Percentiles rank a stretch among this genome's conserved stretches.
phyloP scores from a whole-genome alignment of 2,113 vertebrate genomes.

The Emberiza fucata region DNA sequence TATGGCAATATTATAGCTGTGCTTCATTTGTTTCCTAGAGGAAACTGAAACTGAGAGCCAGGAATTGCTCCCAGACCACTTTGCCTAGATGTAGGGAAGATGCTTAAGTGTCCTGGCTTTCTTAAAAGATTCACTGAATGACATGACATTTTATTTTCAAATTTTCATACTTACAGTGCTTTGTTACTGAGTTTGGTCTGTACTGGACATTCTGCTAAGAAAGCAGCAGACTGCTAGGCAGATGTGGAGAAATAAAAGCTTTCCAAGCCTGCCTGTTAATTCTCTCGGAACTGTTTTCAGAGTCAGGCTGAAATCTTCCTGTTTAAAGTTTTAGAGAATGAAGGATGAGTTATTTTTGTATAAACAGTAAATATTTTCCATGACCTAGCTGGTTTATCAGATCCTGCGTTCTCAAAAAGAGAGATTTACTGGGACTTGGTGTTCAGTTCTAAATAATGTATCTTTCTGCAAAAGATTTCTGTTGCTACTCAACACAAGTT shows the following conservation, averaged over 20 bases:
- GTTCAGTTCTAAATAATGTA: neutral
- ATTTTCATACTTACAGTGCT: neutral
- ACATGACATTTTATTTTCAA: neutral
- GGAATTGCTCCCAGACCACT: neutral
- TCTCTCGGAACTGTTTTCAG: neutral
- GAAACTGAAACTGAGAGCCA: neutral
- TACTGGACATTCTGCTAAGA: neutral
- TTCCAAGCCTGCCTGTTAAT: neutral
- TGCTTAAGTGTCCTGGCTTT: neutral
- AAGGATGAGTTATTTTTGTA: neutral
- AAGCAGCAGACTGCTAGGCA: neutral
- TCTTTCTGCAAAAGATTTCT: neutral
- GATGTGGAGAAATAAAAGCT: neutral
- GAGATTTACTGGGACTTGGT: neutral
- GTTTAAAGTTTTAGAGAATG: neutral
- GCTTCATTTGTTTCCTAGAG: neutral
- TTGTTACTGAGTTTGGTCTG: neutral
- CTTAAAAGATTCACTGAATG: neutral
- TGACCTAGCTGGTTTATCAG: neutral
- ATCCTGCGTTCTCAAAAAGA: neutral
- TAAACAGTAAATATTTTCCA: conserved; percentile 28
- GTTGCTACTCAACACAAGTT: neutral
- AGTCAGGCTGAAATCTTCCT: neutral
- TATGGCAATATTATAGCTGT: neutral
- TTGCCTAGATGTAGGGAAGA: neutral